These are phyloP conservation scores for Apistogramma diplotaenia DNA, from an alignment of 2,113 vertebrate genomes.

Conservation along the genomic window DNA sequence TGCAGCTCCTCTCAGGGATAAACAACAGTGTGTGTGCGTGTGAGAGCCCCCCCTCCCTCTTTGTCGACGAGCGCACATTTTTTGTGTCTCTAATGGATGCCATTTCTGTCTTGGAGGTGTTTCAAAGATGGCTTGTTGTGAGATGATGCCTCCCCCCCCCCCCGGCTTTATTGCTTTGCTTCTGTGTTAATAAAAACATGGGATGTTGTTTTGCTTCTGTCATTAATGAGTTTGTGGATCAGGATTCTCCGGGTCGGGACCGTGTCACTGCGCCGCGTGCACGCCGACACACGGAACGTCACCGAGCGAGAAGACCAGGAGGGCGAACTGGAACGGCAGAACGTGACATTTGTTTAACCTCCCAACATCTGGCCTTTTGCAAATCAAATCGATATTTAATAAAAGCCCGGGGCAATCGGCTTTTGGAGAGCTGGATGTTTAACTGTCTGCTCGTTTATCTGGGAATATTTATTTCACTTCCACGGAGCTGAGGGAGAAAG, in stretches of 20 bases:
- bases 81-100: constrained; percentile 67
- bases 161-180: constrained; percentile 38
- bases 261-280: constrained; percentile 16
- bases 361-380: constrained; percentile 72
- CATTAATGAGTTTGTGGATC: constrained; percentile 12
- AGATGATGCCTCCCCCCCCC: constrained; percentile 40
- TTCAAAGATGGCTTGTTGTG: constrained; percentile 71
- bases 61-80: constrained; percentile 26
- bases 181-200: not conserved
- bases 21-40: constrained; percentile 59
- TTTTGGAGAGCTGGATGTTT: constrained; percentile 65
- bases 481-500: constrained; percentile 21
- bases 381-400: constrained; percentile 80
- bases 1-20: constrained; percentile 62
- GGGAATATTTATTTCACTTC: constrained; percentile 69
- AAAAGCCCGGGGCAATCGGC: constrained; percentile 59
- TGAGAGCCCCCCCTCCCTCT: not conserved
- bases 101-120: constrained; percentile 67
- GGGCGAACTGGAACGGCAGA: constrained; percentile 43
- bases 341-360: constrained; percentile 71
- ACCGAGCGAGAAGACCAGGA: constrained; percentile 21
- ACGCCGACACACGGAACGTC: constrained; percentile 48
- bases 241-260: too few species aligned
- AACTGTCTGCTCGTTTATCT: constrained; percentile 63
- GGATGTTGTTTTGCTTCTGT: not conserved